Conservation (phyloP, 2,888 invertebrate genomes). For the Chrysolina americana region DNA sequence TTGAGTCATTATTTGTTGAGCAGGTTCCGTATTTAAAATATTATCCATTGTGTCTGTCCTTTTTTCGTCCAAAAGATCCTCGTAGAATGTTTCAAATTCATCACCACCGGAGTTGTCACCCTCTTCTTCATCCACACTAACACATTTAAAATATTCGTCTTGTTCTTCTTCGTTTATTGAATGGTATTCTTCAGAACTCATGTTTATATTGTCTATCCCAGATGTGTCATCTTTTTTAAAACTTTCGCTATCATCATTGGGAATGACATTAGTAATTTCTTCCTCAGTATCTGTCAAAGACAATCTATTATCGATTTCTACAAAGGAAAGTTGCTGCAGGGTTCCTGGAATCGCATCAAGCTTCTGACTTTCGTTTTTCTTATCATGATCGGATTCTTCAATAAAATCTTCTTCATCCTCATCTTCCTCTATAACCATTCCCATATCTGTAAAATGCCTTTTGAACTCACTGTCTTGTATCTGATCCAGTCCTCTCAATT, state of each 20-base stretch:
- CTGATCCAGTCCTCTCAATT: constrained; percentile 33
- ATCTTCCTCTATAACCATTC: constrained; percentile 50
- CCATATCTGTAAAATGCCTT: constrained; percentile 54
- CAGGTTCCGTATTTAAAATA: not conserved
- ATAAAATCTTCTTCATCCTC: constrained; percentile 33
- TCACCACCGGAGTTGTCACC: constrained; percentile 41
- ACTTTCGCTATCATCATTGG: constrained; percentile 3
- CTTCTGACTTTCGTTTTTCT: constrained; percentile 39
- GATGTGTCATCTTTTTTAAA: not conserved
- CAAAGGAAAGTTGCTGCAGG: not conserved
- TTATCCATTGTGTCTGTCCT: constrained; percentile 29
- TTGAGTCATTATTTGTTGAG: not conserved
- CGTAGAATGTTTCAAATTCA: constrained; percentile 42
- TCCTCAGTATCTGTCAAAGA: not conserved
- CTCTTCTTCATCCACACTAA: constrained; percentile 38
- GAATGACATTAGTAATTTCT: constrained; percentile 6
- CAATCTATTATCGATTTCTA: not conserved
- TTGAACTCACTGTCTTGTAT: constrained; percentile 45
- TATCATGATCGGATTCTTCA: not conserved
- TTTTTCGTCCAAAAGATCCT: constrained; percentile 42
- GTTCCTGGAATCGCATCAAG: constrained; percentile 34
- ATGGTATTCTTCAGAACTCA: constrained; percentile 40
- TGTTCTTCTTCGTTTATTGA: constrained; percentile 40
- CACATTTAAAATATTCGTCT: constrained; percentile 45
- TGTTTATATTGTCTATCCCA: not conserved